Conservation (phyloP, 2,797 vertebrate genomes). For the Diplodus sargus region DNA sequence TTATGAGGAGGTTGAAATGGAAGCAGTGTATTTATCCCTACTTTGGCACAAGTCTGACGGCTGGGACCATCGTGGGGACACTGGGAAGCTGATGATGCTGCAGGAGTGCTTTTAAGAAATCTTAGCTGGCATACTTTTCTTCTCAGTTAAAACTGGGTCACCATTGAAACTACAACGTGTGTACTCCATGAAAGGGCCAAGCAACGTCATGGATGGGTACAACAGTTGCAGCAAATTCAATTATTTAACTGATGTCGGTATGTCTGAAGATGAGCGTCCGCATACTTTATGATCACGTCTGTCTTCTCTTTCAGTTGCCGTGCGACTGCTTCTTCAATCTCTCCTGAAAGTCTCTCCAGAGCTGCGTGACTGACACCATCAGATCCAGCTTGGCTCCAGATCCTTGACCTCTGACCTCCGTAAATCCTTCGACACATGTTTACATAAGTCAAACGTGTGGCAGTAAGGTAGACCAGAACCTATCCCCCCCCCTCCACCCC, state of each 20-base stretch:
- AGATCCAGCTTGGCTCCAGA: slow-evolving; percentile 30
- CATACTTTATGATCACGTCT: neutral
- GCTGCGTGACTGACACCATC: slow-evolving; percentile 46
- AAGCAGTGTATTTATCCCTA: neutral
- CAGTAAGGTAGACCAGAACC: slow-evolving; percentile 37
- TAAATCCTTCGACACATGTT: slow-evolving; percentile 72
- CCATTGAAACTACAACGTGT: neutral
- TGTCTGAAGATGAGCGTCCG: neutral
- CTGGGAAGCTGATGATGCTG: slow-evolving; percentile 18
- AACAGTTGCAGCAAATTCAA: neutral
- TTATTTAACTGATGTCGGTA: neutral
- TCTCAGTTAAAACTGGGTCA: slow-evolving; percentile 12
- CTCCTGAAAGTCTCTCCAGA: slow-evolving; percentile 15
- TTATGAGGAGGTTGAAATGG: neutral
- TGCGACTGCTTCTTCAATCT: neutral
- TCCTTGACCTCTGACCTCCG: slow-evolving; percentile 70
- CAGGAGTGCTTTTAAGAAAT: slow-evolving; percentile 12
- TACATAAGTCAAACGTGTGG: slow-evolving; percentile 60
- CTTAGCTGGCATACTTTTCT: neutral
- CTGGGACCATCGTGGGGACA: neutral
- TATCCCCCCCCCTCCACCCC: slow-evolving; percentile 7
- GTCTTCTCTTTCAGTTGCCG: neutral
- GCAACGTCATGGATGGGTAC: neutral
- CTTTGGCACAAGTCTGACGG: neutral
- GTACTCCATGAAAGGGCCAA: neutral